A percentile compares a stretch with the other conserved stretches of the same genome.
These are phyloP conservation scores for Sarcophaga subvicina DNA, from an alignment of 2,888 invertebrate genomes.

Conservation along the genomic window DNA sequence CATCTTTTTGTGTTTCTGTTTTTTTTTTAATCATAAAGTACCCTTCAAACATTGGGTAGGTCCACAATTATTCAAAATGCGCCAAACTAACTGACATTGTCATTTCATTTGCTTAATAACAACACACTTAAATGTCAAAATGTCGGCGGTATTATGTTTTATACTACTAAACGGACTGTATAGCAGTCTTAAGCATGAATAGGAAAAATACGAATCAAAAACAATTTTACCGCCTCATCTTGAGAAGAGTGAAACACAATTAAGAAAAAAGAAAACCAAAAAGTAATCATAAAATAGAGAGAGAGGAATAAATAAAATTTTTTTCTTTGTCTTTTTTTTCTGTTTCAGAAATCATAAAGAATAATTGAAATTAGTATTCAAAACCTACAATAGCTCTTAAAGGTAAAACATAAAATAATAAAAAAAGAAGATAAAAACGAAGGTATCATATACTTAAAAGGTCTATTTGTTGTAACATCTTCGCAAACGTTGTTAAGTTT, in stretches of 20 bases:
- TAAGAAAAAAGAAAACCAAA: constrained; percentile 16
- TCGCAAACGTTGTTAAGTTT: constrained; percentile 20
- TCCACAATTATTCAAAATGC: constrained; percentile 68
- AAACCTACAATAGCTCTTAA: constrained; percentile 66
- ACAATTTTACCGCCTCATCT: constrained; percentile 68
- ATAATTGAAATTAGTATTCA: constrained; percentile 69
- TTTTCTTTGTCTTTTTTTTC: not conserved
- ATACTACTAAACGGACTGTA: constrained; percentile 21
- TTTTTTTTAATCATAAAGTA: constrained; percentile 49
- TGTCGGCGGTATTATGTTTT: constrained; percentile 61
- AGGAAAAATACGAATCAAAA: constrained; percentile 48
- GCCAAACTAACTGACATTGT: constrained; percentile 68
- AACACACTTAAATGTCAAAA: constrained; percentile 68
- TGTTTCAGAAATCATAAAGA: constrained; percentile 64
- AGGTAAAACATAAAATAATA: constrained; percentile 32
- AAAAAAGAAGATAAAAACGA: constrained; percentile 15
- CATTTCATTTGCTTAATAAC: constrained; percentile 68
- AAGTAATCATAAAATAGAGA: constrained; percentile 4
- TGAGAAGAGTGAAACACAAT: constrained; percentile 52
- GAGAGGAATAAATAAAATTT: constrained; percentile 9
- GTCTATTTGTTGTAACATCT: constrained; percentile 33
- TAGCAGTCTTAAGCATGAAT: not conserved
- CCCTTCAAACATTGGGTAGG: constrained; percentile 62
- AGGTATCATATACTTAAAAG: constrained; percentile 50
- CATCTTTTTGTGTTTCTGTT: not conserved